A percentile compares a stretch with the other conserved stretches of the same genome.
These are phyloP conservation scores for Torymus aiolomorphi DNA, from an alignment of 2,888 invertebrate genomes.

Conservation along the genomic window DNA sequence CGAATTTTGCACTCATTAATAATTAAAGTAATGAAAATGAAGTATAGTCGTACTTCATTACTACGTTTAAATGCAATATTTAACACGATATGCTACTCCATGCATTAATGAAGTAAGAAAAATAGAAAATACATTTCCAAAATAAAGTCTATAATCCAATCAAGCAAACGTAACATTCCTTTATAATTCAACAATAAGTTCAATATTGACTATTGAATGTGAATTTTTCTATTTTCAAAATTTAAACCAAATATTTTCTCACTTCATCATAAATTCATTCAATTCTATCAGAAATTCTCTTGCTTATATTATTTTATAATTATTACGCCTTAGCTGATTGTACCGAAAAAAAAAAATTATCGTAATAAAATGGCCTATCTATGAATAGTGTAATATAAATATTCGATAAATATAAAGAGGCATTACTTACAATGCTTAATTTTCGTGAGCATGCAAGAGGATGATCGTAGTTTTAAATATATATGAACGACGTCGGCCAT, in stretches of 20 bases:
- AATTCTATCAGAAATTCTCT: slow-evolving; percentile 27
- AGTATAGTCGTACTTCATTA: slow-evolving; percentile 16
- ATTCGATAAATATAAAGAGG: no score
- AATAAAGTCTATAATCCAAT: neutral
- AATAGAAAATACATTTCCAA: slow-evolving; percentile 2
- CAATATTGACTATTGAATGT: neutral
- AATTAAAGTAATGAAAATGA: slow-evolving; percentile 11
- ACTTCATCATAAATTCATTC: slow-evolving; percentile 18
- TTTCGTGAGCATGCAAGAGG: no score
- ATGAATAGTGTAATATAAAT: neutral
- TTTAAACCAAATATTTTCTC: neutral
- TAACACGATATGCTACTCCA: neutral
- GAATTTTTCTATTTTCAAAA: neutral
- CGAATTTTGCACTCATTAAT: slow-evolving; percentile 39
- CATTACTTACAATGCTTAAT: no score
- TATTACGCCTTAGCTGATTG: slow-evolving; percentile 32
- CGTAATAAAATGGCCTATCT: no score
- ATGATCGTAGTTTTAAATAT: neutral
- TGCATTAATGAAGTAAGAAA: slow-evolving; percentile 3
- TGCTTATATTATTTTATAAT: slow-evolving; percentile 45
- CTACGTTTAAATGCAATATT: slow-evolving; percentile 4
- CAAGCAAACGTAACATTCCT: no score
- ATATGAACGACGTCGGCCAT: no score
- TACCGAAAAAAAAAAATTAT: no score
- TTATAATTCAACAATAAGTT: neutral